Base-by-base conservation (phyloP, 2,888 invertebrate species). In the Vanessa cardui region DNA sequence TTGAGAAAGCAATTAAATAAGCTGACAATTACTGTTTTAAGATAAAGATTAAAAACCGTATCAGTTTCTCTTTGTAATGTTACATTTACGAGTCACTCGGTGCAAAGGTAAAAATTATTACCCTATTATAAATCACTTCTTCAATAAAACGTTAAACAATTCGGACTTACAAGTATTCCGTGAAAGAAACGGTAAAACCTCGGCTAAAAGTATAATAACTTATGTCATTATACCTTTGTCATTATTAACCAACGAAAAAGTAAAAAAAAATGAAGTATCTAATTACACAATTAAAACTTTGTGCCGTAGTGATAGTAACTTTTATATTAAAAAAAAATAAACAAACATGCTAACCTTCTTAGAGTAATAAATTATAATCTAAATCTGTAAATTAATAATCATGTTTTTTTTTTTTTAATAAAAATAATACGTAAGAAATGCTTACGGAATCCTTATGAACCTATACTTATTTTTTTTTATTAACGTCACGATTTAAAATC, bases 1-100 rank as follows among this genome's bases (percentile, higher is more conserved):
- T 73, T 74, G 64, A 65, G 67, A 69, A 68, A 66, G 70, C 70
- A 75, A 76, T 74, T 68, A 72, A 73, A 76, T 68, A 69, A 70
- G 63, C 73, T 73, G 66, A 71, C 71, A 72, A 74, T 74, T 68
- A 72, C 68, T 69, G 64, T 72, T 72, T 72, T 72, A 62, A 72
- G 68, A 66, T 63, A 66, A 70, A 71, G 68, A 71, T 69, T 72
- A 75, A 69, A 69, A 73, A 69, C 63, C 61, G 67, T 64, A 61
- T 60, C 61, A 71, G 70, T 72, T 73, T 69, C 68, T 68, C 60
- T 65, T 67, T 63, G 66, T 69, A 70, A 72, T 64, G 56, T 67
- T 58, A 62, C 66, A 54, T 66, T 71, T 64, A 66, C 52, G 64
- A 64, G 63, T 62, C 66, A 62, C 64, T 69, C 62, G 45, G 69